phyloP scores from a whole-genome alignment of 2,113 vertebrate species.

The Marcusenius ussheri region DNA sequence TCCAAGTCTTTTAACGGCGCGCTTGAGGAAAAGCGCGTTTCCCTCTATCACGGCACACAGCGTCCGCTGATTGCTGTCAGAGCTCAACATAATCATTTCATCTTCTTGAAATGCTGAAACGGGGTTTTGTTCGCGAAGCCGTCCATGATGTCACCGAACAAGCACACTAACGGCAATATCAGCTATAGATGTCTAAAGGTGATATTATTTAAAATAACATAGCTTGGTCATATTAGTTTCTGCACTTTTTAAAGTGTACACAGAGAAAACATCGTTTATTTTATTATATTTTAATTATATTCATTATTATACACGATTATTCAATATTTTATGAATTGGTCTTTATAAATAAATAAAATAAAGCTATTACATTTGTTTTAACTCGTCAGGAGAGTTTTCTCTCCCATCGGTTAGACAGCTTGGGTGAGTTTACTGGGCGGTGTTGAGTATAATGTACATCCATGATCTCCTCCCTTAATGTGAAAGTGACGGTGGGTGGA shows the following conservation, averaged over 20 bases:
- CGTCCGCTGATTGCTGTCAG: neutral
- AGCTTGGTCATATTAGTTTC: neutral
- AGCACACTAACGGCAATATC: neutral
- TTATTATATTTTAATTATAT: neutral
- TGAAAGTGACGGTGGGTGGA: conserved; percentile 50
- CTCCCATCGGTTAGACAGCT: neutral
- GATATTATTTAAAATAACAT: neutral
- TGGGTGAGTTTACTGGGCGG: neutral
- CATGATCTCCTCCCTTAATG: neutral
- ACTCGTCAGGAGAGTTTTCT: neutral
- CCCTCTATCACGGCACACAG: neutral
- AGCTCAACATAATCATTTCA: neutral
- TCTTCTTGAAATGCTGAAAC: neutral
- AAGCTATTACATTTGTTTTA: neutral
- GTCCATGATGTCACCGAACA: neutral
- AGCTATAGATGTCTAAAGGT: neutral
- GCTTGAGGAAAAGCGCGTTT: neutral
- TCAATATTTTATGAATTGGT: neutral
- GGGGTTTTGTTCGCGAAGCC: neutral
- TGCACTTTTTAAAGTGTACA: neutral
- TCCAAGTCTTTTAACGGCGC: neutral
- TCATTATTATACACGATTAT: neutral
- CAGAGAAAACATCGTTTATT: neutral
- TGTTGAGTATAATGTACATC: neutral
- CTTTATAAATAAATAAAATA: neutral